Conservation (phyloP, 2,113 vertebrate species). For the Calypte anna region DNA sequence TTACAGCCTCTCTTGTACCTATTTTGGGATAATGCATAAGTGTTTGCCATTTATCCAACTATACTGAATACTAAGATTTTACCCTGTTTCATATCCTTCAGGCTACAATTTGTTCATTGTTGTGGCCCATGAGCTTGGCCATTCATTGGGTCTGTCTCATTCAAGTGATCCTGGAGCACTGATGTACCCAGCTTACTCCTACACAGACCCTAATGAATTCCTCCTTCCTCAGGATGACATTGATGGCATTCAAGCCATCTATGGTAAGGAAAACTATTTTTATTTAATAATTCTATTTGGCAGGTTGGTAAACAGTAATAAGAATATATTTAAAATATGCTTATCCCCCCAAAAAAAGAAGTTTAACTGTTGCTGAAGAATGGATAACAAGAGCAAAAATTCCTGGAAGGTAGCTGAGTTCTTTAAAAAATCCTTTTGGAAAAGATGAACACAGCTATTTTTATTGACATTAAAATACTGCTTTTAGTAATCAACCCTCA, state of each 20-base stretch:
- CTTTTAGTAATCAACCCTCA: background rate
- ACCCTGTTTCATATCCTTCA: slow-evolving; percentile 43
- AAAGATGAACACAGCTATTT: background rate
- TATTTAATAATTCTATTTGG: background rate
- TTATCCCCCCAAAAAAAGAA: background rate
- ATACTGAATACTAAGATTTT: background rate
- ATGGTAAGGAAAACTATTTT: slow-evolving; percentile 79
- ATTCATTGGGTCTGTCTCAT: slow-evolving; percentile 89
- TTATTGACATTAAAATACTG: background rate
- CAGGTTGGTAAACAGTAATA: background rate
- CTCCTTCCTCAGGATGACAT: slow-evolving; percentile 87
- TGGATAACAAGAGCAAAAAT: background rate
- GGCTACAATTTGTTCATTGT: slow-evolving; percentile 90
- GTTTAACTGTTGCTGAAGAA: background rate
- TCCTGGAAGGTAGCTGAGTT: background rate
- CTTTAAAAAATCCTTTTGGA: background rate
- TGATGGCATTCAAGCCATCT: slow-evolving; percentile 90
- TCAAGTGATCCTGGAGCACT: slow-evolving; percentile 87
- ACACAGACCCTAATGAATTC: slow-evolving; percentile 77
- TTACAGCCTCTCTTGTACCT: background rate
- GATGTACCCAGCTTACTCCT: slow-evolving; percentile 88
- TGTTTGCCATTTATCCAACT: background rate
- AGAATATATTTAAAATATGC: background rate
- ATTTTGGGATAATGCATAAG: background rate
- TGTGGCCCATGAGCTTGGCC: slow-evolving; percentile 94